Evolutionary conservation across 1,140 invertebrate species (phyloP).

Genomic region (Leptinotarsa texana): DNA sequence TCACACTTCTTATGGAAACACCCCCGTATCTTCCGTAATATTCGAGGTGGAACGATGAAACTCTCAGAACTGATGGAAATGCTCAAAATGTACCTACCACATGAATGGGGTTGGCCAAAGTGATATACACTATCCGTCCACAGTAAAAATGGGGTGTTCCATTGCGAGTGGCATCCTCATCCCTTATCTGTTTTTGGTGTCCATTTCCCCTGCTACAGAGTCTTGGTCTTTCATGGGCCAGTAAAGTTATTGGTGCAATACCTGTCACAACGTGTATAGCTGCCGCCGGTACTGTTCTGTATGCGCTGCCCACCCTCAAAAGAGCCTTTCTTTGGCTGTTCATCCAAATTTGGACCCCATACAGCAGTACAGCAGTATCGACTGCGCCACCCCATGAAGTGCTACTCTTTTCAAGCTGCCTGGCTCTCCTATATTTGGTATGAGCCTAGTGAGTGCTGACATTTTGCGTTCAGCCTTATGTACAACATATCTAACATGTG

Average conservation of each 20-base stretch:
- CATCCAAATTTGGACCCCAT: slow-evolving; percentile 23
- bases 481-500: background rate
- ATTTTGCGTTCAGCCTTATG: slow-evolving; percentile 19
- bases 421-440: slow-evolving; percentile 28
- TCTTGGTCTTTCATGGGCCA: slow-evolving; percentile 22
- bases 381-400: background rate
- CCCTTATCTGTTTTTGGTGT: background rate
- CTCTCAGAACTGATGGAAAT: too few relatives aligned
- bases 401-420: slow-evolving; percentile 3
- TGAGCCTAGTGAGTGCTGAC: slow-evolving; percentile 6
- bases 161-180: background rate
- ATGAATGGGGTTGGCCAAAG: too few relatives aligned
- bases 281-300: slow-evolving; percentile 27
- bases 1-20: too few relatives aligned
- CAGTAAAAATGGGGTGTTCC: too few relatives aligned
- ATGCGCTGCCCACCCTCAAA: slow-evolving; percentile 14
- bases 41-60: too few relatives aligned
- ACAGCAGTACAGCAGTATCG: slow-evolving; percentile 15
- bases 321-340: slow-evolving; percentile 12
- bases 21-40: too few relatives aligned
- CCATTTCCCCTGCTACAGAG: slow-evolving; percentile 10
- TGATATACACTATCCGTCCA: too few relatives aligned
- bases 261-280: slow-evolving; percentile 24
- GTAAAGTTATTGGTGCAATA: slow-evolving; percentile 17
- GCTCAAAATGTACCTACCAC: too few relatives aligned